Evolutionary conservation across 2,888 invertebrate species (phyloP).

Genomic region (Meiosimyza platycephala): DNA sequence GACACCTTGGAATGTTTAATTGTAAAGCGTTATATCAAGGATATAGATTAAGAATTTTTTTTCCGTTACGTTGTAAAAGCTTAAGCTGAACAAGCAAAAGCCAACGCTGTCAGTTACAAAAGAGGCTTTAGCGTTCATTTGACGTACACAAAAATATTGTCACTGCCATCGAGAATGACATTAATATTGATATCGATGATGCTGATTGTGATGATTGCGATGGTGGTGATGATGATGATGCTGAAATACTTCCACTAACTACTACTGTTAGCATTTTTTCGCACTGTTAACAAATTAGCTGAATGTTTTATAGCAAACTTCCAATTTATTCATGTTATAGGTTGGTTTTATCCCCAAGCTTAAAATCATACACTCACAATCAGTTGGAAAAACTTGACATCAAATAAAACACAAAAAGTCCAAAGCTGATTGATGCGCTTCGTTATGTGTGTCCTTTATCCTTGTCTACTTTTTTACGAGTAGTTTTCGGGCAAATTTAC

Average conservation of each 20-base stretch:
- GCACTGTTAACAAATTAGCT: background rate
- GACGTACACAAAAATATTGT: too few relatives aligned
- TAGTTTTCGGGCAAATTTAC: conserved; percentile 1
- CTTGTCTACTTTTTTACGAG: background rate
- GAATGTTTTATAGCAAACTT: background rate
- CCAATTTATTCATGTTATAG: background rate
- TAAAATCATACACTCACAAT: conserved; percentile 20
- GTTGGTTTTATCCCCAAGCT: background rate
- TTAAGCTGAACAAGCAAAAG: too few relatives aligned
- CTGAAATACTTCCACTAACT: background rate
- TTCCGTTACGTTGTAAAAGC: too few relatives aligned
- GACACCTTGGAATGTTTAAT: too few relatives aligned
- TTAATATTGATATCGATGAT: too few relatives aligned
- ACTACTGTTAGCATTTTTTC: background rate
- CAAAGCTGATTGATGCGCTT: conserved; percentile 28
- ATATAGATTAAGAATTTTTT: too few relatives aligned
- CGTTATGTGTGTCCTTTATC: conserved; percentile 17
- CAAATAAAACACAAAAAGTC: background rate
- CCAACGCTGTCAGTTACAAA: too few relatives aligned
- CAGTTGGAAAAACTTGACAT: conserved; percentile 12
- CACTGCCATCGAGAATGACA: too few relatives aligned
- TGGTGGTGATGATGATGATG: conserved; percentile 1
- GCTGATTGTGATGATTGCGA: background rate
- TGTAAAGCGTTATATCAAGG: too few relatives aligned
- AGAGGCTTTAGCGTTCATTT: too few relatives aligned